A percentile compares a stretch with the other conserved stretches of the same genome.
Conservation (phyloP, 2,797 vertebrate species). For the Crenuchus spilurus region DNA sequence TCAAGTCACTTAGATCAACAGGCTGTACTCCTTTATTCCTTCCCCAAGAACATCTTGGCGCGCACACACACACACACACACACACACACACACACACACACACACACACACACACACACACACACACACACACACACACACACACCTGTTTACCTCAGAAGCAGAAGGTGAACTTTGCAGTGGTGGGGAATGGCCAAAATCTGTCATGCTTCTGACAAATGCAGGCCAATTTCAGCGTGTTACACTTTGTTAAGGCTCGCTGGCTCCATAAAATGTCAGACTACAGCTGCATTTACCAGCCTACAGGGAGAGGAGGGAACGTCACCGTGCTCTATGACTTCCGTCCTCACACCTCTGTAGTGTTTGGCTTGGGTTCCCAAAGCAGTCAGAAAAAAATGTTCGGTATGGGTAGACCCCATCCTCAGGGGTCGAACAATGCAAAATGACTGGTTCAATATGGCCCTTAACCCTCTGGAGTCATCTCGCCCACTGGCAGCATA, state of each 20-base stretch:
- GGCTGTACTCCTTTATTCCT: no score
- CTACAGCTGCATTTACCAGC: slow-evolving; percentile 41
- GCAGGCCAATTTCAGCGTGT: slow-evolving; percentile 33
- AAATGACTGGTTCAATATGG: no score
- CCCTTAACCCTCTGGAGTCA: no score
- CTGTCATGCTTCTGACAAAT: slow-evolving; percentile 45
- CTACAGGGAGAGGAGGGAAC: slow-evolving; percentile 15
- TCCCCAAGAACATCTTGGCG: background rate
- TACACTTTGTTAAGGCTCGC: slow-evolving; percentile 40
- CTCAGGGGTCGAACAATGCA: no score
- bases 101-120: slow-evolving; percentile 6
- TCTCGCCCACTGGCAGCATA: no score
- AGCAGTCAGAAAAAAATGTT: no score
- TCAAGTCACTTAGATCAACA: no score
- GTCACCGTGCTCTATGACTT: background rate
- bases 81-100: background rate
- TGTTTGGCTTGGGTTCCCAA: background rate
- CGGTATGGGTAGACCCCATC: no score
- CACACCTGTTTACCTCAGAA: slow-evolving; percentile 18
- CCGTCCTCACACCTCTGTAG: no score
- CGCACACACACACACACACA: slow-evolving; percentile 7
- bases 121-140: slow-evolving; percentile 8
- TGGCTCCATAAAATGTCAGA: slow-evolving; percentile 42
- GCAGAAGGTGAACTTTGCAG: slow-evolving; percentile 32
- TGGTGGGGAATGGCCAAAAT: slow-evolving; percentile 32